Evolutionary conservation across 1,140 invertebrate species (phyloP).

Genomic region (Lepidotrigona ventralis): DNA sequence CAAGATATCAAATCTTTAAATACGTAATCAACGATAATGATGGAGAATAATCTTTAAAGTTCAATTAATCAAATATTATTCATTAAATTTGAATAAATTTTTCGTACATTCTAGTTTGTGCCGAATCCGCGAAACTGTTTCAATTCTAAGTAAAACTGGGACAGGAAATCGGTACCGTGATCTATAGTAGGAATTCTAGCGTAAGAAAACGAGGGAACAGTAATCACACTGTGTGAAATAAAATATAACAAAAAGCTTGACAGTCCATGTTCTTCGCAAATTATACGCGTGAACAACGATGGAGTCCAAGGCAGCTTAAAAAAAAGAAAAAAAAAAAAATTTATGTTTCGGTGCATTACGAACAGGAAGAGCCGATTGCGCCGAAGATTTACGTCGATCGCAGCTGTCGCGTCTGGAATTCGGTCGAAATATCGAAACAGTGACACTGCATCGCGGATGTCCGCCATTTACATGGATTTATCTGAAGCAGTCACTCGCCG

Average conservation of each 20-base stretch:
- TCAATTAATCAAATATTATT: too few species aligned
- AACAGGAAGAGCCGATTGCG: background rate
- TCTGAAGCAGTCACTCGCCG: conserved; percentile 6
- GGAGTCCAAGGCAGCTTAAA: background rate
- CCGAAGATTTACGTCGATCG: conserved; percentile 7
- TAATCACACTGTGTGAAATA: too few species aligned
- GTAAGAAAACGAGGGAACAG: background rate
- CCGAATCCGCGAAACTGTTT: too few species aligned
- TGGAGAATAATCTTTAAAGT: too few species aligned
- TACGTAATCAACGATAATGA: too few species aligned
- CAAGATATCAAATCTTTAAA: too few species aligned
- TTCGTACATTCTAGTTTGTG: too few species aligned
- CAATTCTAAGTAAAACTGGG: background rate
- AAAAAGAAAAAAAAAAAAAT: background rate
- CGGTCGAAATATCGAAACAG: conserved; percentile 33
- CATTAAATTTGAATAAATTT: too few species aligned
- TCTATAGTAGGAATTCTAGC: background rate
- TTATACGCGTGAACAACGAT: background rate
- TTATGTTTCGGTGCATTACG: background rate
- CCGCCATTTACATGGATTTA: conserved; percentile 50
- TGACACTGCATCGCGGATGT: conserved; percentile 48
- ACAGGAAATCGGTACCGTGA: background rate
- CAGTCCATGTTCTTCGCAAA: background rate
- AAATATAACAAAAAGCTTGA: background rate
- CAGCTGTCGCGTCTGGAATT: conserved; percentile 26